A percentile compares a stretch with the other conserved stretches of the same genome.
These are phyloP conservation scores for Mesopsocus fuscifrons DNA, from an alignment of 2,888 invertebrate species.

Conservation along the genomic window DNA sequence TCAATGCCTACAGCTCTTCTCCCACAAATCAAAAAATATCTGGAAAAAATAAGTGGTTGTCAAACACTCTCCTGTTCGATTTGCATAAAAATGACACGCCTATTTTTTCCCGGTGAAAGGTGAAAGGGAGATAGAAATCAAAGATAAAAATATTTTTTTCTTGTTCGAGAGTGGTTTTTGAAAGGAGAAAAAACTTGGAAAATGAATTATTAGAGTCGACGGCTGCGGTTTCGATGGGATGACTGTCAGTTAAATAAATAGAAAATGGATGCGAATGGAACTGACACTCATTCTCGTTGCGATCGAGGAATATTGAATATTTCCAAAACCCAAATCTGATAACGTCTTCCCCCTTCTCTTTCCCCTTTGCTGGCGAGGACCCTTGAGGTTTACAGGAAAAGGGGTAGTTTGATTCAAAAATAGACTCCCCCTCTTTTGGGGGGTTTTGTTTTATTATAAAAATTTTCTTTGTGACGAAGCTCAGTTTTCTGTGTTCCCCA, in stretches of 20 bases:
- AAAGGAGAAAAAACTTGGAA: background rate
- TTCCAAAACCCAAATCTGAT: constrained; percentile 8
- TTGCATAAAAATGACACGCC: background rate
- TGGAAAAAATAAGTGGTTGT: too few species aligned
- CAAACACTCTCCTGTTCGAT: too few species aligned
- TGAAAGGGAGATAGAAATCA: too few species aligned
- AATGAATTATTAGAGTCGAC: constrained; percentile 6
- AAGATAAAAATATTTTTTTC: background rate
- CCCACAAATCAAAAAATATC: too few species aligned
- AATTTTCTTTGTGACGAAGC: too few species aligned
- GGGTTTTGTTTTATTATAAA: too few species aligned
- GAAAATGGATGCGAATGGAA: constrained; percentile 8
- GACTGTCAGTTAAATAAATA: constrained; percentile 9
- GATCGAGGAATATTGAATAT: constrained; percentile 1
- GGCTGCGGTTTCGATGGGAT: background rate
- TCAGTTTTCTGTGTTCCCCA: too few species aligned
- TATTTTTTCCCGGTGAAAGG: background rate
- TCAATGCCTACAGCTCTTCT: too few species aligned
- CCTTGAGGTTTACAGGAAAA: too few species aligned
- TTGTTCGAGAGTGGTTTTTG: background rate
- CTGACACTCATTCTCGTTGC: constrained; percentile 6
- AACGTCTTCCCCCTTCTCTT: constrained; percentile 3
- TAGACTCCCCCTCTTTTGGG: too few species aligned
- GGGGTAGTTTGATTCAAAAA: too few species aligned
- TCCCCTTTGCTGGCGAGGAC: too few species aligned